phyloP scores from a whole-genome alignment of 92 coral and sea anemone genomes.

The Porites divaricata region DNA sequence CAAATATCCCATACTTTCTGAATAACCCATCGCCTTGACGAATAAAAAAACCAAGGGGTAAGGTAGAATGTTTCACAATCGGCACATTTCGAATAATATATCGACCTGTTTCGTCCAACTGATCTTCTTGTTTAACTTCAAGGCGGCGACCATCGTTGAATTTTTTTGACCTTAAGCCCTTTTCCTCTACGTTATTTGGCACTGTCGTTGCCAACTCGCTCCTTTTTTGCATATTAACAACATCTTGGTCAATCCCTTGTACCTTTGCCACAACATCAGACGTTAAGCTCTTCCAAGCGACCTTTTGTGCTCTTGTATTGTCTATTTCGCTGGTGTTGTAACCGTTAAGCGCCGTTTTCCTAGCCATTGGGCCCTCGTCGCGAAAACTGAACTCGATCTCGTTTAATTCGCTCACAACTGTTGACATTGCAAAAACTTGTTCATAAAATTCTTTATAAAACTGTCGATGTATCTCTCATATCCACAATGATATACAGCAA shows the following conservation, averaged over 20 bases:
- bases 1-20: slow-evolving; percentile 76
- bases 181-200: slow-evolving; percentile 6
- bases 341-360: not conserved
- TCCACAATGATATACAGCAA: slow-evolving; percentile 6
- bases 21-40: slow-evolving; percentile 82
- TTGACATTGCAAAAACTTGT: slow-evolving; percentile 16
- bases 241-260: slow-evolving; percentile 51
- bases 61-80: slow-evolving; percentile 63
- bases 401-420: slow-evolving; percentile 49
- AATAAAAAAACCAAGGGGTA: slow-evolving; percentile 93
- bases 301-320: not conserved
- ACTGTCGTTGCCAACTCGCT: slow-evolving; percentile 23
- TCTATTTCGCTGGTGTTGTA: slow-evolving; percentile 2
- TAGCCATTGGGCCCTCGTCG: slow-evolving; percentile 9
- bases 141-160: not conserved
- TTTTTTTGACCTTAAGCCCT: slow-evolving; percentile 3
- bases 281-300: slow-evolving; percentile 25
- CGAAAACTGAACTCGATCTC: slow-evolving; percentile 55
- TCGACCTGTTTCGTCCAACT: slow-evolving; percentile 7
- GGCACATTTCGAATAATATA: slow-evolving; percentile 62
- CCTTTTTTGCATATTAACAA: not conserved
- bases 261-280: slow-evolving; percentile 51
- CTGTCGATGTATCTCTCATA: not conserved
- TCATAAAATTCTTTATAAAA: slow-evolving; percentile 8
- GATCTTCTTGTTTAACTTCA: slow-evolving; percentile 27